Conservation (phyloP, 2,113 vertebrate species). For the Notechis scutatus region DNA sequence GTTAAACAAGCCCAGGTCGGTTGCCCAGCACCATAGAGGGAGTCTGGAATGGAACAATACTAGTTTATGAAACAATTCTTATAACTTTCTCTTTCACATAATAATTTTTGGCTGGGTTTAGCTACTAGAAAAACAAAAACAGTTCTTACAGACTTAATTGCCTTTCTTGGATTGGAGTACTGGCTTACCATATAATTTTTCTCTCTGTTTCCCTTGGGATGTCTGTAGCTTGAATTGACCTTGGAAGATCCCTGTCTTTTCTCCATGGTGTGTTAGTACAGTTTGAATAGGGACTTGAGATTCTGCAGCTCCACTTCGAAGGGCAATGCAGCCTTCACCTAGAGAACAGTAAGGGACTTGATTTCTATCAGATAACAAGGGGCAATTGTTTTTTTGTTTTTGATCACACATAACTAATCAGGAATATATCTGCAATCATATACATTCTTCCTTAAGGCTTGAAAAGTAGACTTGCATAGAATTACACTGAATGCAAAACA, state of each 20-base stretch:
- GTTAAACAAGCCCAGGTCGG: background rate
- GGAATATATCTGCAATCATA: background rate
- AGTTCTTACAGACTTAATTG: background rate
- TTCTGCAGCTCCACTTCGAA: constrained; percentile 79
- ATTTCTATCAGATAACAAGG: background rate
- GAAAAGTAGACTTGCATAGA: background rate
- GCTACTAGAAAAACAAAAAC: constrained; percentile 19
- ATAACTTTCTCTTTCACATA: background rate
- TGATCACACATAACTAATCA: background rate
- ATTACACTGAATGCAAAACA: background rate
- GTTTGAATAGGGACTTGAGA: constrained; percentile 79
- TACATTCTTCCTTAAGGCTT: background rate
- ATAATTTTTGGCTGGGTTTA: background rate
- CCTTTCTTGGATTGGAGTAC: accelerated
- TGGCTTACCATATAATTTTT: constrained; percentile 90
- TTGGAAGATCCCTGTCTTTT: constrained; percentile 82
- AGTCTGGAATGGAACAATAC: background rate
- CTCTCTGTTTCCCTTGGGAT: constrained; percentile 86
- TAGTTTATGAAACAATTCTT: background rate
- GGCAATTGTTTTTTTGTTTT: background rate
- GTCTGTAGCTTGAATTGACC: constrained; percentile 89
- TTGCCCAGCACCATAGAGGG: background rate
- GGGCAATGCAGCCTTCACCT: constrained; percentile 95
- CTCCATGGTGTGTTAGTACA: constrained; percentile 89
- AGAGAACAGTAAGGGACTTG: background rate